phyloP scores from a whole-genome alignment of 1,140 invertebrate species.

The Tetraneura akinire region DNA sequence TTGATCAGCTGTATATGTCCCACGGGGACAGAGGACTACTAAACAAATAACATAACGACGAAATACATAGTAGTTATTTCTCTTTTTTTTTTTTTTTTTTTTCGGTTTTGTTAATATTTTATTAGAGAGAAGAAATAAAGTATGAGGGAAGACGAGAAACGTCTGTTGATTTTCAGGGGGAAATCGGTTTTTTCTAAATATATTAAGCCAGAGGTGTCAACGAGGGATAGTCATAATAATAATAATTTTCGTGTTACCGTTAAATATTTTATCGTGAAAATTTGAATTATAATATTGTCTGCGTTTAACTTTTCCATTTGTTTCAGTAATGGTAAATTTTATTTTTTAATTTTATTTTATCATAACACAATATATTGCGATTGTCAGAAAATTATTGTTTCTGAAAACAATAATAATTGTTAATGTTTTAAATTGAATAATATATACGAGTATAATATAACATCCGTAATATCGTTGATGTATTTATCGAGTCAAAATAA shows the following conservation, averaged over 20 bases:
- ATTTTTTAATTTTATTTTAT: too few relatives aligned
- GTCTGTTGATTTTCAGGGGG: not conserved
- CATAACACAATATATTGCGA: too few relatives aligned
- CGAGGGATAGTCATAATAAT: too few relatives aligned
- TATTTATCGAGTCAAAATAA: too few relatives aligned
- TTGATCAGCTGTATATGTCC: slow-evolving; percentile 34
- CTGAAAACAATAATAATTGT: too few relatives aligned
- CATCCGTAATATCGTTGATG: too few relatives aligned
- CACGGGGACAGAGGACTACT: not conserved
- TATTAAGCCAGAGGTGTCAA: not conserved
- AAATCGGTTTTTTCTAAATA: not conserved
- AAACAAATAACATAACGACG: slow-evolving; percentile 10
- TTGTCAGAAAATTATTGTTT: too few relatives aligned
- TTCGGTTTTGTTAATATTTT: slow-evolving; percentile 25
- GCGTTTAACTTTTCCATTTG: not conserved
- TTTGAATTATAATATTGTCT: not conserved
- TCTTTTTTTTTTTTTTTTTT: slow-evolving; percentile 13
- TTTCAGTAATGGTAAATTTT: not conserved
- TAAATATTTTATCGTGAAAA: too few relatives aligned
- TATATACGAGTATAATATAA: too few relatives aligned
- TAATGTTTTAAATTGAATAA: too few relatives aligned
- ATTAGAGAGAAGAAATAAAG: not conserved
- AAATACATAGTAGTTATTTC: not conserved
- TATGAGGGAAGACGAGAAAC: not conserved
- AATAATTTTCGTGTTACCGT: not conserved